Evolutionary conservation across 1,140 invertebrate genomes (phyloP).

Genomic region (Polypedilum vanderplanki): DNA sequence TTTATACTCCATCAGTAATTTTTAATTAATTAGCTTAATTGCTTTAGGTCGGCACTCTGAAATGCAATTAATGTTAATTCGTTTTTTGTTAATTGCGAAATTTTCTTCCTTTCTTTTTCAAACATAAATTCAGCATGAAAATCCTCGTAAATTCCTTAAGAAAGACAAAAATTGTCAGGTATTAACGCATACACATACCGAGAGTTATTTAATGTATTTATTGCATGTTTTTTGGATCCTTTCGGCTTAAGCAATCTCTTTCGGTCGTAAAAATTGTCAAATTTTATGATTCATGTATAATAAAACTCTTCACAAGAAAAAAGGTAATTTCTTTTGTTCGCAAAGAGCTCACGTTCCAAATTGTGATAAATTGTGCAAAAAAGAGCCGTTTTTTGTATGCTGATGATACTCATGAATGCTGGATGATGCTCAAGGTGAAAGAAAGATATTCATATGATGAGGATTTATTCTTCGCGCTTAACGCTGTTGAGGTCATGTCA

Average conservation of each 20-base stretch:
- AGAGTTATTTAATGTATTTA: not conserved
- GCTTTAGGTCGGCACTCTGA: not conserved
- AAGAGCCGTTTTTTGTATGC: not conserved
- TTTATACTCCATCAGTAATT: conserved; percentile 2
- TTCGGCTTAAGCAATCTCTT: not conserved
- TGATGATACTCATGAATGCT: not conserved
- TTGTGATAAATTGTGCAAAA: conserved; percentile 1
- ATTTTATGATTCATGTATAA: not conserved
- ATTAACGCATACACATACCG: not conserved
- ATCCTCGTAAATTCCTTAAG: not conserved
- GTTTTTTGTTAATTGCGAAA: not conserved
- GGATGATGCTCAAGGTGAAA: not conserved
- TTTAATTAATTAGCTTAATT: conserved; percentile 15
- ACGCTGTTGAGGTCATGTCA: not conserved
- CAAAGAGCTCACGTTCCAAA: not conserved
- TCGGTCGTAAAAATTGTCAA: conserved; percentile 5
- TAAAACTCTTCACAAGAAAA: not conserved
- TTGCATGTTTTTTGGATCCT: not conserved
- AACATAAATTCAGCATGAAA: not conserved
- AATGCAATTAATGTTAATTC: conserved; percentile 2
- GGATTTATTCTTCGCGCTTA: not conserved
- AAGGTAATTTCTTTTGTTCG: not conserved
- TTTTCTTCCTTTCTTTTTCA: not conserved
- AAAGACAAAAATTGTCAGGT: not conserved
- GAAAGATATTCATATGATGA: conserved; percentile 5